Percentiles rank a stretch among this genome's conserved stretches.
Evolutionary conservation across 2,888 invertebrate genomes (phyloP).

Genomic region (Eristalis intricaria): DNA sequence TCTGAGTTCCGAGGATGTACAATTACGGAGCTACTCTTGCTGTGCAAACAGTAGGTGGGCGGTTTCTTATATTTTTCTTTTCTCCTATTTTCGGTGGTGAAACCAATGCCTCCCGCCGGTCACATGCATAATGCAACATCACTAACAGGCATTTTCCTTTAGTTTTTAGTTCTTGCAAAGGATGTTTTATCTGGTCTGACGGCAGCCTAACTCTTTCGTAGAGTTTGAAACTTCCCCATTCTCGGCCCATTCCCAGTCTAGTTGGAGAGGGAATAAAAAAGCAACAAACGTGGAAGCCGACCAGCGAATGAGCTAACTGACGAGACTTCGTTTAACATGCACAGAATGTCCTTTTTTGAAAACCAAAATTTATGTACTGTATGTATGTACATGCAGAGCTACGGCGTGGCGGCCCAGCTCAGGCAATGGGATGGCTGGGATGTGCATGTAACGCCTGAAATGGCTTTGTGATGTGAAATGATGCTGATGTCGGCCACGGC

Average conservation of each 20-base stretch:
- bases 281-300: constrained; percentile 1
- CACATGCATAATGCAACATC: constrained; percentile 64
- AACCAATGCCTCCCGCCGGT: constrained; percentile 56
- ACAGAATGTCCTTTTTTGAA: constrained; percentile 46
- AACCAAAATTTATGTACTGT: constrained; percentile 41
- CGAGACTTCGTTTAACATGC: constrained; percentile 55
- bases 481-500: constrained; percentile 35
- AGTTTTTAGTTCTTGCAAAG: constrained; percentile 33
- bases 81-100: constrained; percentile 26
- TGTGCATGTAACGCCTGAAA: constrained; percentile 2
- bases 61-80: constrained; percentile 51
- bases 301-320: constrained; percentile 36
- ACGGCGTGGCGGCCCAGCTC: background rate
- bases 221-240: background rate
- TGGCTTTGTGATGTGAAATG: constrained; percentile 49
- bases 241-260: constrained; percentile 2
- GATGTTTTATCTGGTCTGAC: constrained; percentile 15
- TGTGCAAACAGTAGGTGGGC: constrained; percentile 21
- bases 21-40: constrained; percentile 57
- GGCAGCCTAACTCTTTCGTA: constrained; percentile 26
- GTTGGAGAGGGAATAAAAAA: background rate
- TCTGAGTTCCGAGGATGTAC: constrained; percentile 48
- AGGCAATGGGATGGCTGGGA: background rate
- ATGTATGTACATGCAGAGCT: background rate
- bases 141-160: constrained; percentile 59